Conservation (phyloP, 1,140 invertebrate genomes). For the Ostrea denselamellosa region DNA sequence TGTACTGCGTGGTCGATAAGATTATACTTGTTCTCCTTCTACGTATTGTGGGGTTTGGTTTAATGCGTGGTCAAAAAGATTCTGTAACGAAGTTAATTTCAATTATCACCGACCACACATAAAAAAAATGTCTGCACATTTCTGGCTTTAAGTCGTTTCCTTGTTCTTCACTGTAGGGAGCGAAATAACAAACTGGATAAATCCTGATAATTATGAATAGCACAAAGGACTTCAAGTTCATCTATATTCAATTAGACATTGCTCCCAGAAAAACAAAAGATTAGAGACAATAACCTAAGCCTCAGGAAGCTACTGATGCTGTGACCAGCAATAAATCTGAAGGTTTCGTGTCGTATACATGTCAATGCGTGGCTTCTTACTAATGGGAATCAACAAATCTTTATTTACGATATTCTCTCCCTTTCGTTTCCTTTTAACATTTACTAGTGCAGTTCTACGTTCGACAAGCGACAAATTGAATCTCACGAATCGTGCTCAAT, state of each 20-base stretch:
- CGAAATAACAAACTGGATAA: too few species aligned
- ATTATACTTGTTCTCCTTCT: too few species aligned
- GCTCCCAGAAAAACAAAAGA: not conserved
- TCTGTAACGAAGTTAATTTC: too few species aligned
- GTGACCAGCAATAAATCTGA: slow-evolving; percentile 6
- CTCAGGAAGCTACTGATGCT: not conserved
- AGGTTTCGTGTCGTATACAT: not conserved
- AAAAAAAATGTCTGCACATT: too few species aligned
- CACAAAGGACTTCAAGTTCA: not conserved
- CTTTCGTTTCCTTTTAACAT: not conserved
- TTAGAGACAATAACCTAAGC: not conserved
- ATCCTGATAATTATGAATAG: too few species aligned
- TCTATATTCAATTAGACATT: not conserved
- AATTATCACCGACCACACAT: too few species aligned
- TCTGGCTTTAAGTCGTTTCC: too few species aligned
- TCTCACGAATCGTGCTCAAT: not conserved
- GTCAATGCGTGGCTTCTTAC: not conserved
- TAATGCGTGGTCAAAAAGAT: too few species aligned
- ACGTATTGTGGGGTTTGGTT: too few species aligned
- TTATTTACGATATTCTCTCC: not conserved
- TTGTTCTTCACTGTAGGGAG: too few species aligned
- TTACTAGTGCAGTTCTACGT: not conserved
- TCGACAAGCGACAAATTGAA: not conserved
- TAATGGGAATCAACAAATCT: not conserved
- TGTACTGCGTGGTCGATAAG: too few species aligned